These are phyloP conservation scores for Myotis daubentonii DNA, from an alignment of 2,797 vertebrate species.

Conservation along the genomic window DNA sequence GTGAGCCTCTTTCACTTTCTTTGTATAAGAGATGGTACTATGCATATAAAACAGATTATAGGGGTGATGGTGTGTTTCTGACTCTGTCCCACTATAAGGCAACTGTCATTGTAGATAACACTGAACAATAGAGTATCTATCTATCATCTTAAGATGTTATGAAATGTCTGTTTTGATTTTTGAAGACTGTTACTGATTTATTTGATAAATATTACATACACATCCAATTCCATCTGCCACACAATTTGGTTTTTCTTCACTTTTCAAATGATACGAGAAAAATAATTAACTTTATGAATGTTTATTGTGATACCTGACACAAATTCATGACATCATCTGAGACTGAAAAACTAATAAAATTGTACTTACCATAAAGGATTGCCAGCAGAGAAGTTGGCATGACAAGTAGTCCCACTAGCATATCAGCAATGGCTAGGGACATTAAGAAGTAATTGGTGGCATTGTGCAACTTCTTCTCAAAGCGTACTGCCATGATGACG, in stretches of 20 bases:
- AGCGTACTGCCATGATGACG: slow-evolving; percentile 96
- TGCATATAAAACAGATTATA: background rate
- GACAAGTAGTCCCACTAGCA: slow-evolving; percentile 97
- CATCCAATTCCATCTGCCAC: background rate
- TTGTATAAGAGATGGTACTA: background rate
- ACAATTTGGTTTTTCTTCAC: background rate
- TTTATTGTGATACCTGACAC: background rate
- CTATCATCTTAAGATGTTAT: background rate
- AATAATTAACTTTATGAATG: slow-evolving; percentile 6
- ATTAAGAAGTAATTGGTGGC: slow-evolving; percentile 98
- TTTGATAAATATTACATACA: background rate
- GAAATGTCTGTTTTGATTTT: slow-evolving; percentile 23
- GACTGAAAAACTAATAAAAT: slow-evolving; percentile 37
- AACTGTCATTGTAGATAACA: background rate
- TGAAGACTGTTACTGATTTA: slow-evolving; percentile 9
- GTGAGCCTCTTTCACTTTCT: background rate
- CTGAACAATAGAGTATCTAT: background rate
- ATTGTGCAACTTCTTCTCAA: slow-evolving; percentile 98
- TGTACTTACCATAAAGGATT: slow-evolving; percentile 95
- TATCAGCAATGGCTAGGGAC: slow-evolving; percentile 96
- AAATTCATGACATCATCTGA: background rate
- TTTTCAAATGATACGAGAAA: background rate
- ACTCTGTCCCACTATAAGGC: background rate
- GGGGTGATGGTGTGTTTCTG: background rate
- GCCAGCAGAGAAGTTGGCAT: slow-evolving; percentile 96